These are phyloP conservation scores for Coregonus clupeaformis DNA, from an alignment of 2,113 vertebrate species.

Conservation along the genomic window DNA sequence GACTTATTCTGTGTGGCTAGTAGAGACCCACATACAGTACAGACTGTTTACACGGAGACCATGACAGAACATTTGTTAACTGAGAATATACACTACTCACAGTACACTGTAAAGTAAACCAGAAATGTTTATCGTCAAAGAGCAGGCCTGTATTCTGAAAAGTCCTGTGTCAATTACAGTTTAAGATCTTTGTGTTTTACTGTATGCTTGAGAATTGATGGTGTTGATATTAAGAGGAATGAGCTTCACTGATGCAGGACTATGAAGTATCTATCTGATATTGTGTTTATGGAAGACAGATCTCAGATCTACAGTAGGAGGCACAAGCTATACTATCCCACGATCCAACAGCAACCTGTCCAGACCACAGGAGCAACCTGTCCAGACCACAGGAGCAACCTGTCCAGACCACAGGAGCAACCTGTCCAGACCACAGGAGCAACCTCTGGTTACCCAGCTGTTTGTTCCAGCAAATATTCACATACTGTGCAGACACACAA, in stretches of 20 bases:
- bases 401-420: too few relatives aligned
- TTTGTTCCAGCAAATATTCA: neutral
- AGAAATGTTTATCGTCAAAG: too few relatives aligned
- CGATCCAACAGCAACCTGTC: neutral
- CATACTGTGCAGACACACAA: neutral
- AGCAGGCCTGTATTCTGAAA: neutral
- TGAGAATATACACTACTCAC: neutral
- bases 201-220: neutral
- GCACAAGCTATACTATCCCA: neutral
- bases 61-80: neutral
- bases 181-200: too few relatives aligned
- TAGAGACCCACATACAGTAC: neutral
- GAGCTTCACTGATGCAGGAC: neutral
- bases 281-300: neutral
- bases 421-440: neutral
- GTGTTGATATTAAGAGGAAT: neutral
- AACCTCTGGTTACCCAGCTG: neutral
- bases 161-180: too few relatives aligned
- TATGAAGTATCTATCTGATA: neutral
- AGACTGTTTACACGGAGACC: neutral
- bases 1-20: neutral
- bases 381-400: neutral
- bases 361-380: neutral
- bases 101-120: neutral
- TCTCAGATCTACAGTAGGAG: neutral